Evolutionary conservation across 2,888 invertebrate species (phyloP).

Genomic region (Oscheius sp.): DNA sequence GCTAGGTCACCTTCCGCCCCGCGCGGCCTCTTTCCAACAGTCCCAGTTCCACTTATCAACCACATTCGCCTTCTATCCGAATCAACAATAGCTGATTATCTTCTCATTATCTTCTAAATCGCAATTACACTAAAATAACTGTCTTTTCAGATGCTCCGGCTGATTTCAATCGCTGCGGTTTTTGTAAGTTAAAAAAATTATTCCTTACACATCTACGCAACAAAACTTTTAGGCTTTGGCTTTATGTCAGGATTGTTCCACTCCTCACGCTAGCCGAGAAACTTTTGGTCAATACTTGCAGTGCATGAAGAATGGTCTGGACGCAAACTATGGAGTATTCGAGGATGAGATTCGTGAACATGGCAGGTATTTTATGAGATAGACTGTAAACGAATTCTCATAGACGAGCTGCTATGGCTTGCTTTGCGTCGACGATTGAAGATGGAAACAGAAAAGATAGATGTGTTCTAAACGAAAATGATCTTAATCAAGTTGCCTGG

Average conservation of each 20-base stretch:
- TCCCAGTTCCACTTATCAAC: conserved; percentile 26
- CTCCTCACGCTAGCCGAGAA: conserved; percentile 48
- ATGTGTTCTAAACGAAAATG: conserved; percentile 62
- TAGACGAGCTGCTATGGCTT: conserved; percentile 64
- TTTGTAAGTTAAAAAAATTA: too few species aligned
- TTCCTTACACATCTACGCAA: too few species aligned
- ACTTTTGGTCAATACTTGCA: conserved; percentile 63
- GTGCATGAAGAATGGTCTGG: conserved; percentile 65
- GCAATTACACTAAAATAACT: neutral
- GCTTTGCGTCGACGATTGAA: conserved; percentile 66
- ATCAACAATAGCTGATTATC: conserved; percentile 11
- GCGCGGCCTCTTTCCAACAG: conserved; percentile 25
- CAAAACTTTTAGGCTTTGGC: conserved; percentile 31
- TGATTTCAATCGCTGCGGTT: neutral
- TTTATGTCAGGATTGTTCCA: conserved; percentile 53
- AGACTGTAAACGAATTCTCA: neutral
- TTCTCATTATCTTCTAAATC: neutral
- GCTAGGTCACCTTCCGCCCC: conserved; percentile 26
- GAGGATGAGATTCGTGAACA: conserved; percentile 67
- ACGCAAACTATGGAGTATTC: conserved; percentile 63
- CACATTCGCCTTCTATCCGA: conserved; percentile 21
- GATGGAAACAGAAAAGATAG: conserved; percentile 67
- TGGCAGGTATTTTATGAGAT: conserved; percentile 44
- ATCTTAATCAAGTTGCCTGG: conserved; percentile 67
- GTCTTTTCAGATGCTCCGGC: conserved; percentile 26